Evolutionary conservation across 30 jellyfish, hydroid and myxozoan genomes (phyloP), one percentile per base, ranked within the genome.

Genomic region (Phacellophora camtschatica): DNA sequence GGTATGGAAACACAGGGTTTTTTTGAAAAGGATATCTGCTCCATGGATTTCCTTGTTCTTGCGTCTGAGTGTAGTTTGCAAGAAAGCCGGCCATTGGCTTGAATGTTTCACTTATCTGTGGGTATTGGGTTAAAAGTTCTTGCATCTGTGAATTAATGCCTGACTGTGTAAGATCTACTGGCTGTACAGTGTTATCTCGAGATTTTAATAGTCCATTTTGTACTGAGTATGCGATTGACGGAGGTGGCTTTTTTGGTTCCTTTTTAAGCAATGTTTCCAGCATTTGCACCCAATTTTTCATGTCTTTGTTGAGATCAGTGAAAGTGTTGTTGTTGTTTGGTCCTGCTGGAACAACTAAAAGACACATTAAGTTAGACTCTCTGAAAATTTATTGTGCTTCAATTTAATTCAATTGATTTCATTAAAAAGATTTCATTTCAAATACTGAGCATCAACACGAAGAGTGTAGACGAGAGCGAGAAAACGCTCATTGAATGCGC

Each of bases 251-350:
- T 20, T 42, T 62, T 19, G 49, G 77, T n/a, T n/a, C n/a, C 49
- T 36, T 15, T 64, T 57, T 65, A 5, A 68, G 86, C 73, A 71
- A 46, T n/a, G 79, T 13, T 23, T 82, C 94, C 13, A 71, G 86
- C 94, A 82, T 82, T 3, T 71, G 25, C n/a, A 82, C 94, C 86
- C 86, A 68, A 19, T 42, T 82, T 32, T 72, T 61, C 88, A 67
- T 84, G 63, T 84, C 91, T 31, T 65, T 80, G 77, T 57, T 34
- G 54, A 80, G 77, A 39, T 80, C 91, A 1, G 82, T 54, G n/a
- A 80, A 53, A 63, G 84, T 67, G 12, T 63, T 55, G 57, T 65
- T 64, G 11, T 34, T 2, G 19, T 49, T 65, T n/a, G n/a, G n/a
- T n/a, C n/a, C n/a, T n/a, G n/a, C n/a, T n/a, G n/a, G n/a, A n/a